Evolutionary conservation across 1,140 invertebrate species (phyloP).

Genomic region (Cryptotermes secundus): DNA sequence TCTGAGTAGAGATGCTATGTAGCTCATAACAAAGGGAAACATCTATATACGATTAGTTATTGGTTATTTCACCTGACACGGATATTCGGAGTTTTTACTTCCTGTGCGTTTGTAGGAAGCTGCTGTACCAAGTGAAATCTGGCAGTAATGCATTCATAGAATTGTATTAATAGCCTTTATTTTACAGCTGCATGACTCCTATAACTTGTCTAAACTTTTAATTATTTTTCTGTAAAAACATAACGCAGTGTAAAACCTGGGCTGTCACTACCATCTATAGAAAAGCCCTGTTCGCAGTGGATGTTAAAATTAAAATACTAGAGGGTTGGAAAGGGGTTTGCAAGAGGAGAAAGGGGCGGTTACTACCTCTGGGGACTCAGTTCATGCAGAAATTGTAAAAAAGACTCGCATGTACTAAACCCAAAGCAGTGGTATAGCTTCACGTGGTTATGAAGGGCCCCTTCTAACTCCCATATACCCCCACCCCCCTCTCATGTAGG

Average conservation of each 20-base stretch:
- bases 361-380: conserved; percentile 7
- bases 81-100: not conserved
- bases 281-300: not conserved
- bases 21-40: not conserved
- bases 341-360: not conserved
- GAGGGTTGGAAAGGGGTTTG: conserved; percentile 12
- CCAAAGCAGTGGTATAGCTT: conserved; percentile 11
- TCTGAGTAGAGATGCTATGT: not conserved
- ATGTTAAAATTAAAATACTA: conserved; percentile 19
- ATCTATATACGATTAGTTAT: not conserved
- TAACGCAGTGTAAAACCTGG: conserved; percentile 8
- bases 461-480: not conserved
- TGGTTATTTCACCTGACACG: conserved; percentile 13
- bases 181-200: not conserved
- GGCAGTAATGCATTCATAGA: not conserved
- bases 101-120: not conserved
- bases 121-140: not conserved
- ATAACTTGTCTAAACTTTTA: conserved; percentile 20
- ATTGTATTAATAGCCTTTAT: conserved; percentile 15
- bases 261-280: conserved; percentile 15
- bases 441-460: conserved; percentile 3
- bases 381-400: not conserved
- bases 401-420: not conserved
- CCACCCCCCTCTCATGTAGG: not conserved
- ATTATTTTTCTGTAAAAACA: conserved; percentile 20